Percentiles rank a stretch among this genome's conserved stretches.
These are phyloP conservation scores for Galeopsomyia nigrocyanea DNA, from an alignment of 2,888 invertebrate species.

Conservation along the genomic window DNA sequence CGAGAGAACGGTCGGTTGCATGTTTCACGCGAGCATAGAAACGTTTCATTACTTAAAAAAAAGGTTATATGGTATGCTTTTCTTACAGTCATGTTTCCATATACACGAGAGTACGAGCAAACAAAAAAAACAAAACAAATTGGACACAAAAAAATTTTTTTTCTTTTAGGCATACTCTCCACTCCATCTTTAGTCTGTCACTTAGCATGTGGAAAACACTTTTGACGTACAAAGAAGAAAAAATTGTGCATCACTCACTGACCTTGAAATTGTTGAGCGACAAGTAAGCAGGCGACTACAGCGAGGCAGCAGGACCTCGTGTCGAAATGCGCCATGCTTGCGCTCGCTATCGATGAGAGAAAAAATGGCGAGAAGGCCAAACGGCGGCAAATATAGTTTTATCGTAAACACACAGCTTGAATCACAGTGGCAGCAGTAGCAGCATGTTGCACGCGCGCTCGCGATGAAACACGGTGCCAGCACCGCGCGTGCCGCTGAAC, in stretches of 20 bases:
- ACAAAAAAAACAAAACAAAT: neutral
- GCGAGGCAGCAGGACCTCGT: constrained; percentile 24
- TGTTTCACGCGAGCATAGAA: constrained; percentile 27
- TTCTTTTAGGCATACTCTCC: too few relatives aligned
- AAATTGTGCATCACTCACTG: constrained; percentile 16
- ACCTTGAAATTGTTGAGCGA: constrained; percentile 48
- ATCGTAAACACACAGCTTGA: neutral
- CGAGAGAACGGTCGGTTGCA: constrained; percentile 21
- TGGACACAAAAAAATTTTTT: too few relatives aligned
- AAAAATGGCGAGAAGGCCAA: too few relatives aligned
- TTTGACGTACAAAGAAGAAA: neutral
- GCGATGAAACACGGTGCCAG: constrained; percentile 24
- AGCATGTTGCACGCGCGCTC: neutral
- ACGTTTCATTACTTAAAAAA: constrained; percentile 13
- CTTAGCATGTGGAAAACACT: neutral
- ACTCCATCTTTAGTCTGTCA: neutral
- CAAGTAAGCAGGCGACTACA: constrained; percentile 38
- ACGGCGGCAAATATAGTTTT: too few relatives aligned
- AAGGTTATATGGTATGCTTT: neutral
- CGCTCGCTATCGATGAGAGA: neutral
- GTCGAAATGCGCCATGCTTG: neutral
- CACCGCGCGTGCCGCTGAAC: constrained; percentile 51
- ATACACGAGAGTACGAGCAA: neutral
- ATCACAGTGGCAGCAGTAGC: neutral
- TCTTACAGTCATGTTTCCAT: constrained; percentile 9